Evolutionary conservation across 2,797 vertebrate genomes (phyloP).

Genomic region (Linurgus olivaceus): DNA sequence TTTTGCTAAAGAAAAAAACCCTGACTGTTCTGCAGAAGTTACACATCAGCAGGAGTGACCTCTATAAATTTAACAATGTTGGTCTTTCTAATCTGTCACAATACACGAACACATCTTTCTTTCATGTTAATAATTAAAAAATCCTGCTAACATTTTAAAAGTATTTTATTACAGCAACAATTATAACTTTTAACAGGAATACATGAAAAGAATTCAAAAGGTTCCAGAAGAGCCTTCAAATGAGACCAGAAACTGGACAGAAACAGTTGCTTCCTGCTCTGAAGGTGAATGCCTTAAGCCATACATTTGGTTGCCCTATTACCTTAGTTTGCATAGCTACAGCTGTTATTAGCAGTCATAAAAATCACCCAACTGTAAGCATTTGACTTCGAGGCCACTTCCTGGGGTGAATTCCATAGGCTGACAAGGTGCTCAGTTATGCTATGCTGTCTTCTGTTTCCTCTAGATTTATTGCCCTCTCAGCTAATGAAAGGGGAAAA

Average conservation of each 20-base stretch:
- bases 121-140: constrained; percentile 9
- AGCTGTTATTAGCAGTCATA: constrained; percentile 72
- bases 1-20: background rate
- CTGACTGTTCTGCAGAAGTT: background rate
- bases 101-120: background rate
- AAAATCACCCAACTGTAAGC: constrained; percentile 65
- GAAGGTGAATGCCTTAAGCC: constrained; percentile 18
- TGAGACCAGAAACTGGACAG: background rate
- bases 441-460: background rate
- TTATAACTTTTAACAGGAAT: background rate
- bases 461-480: constrained; percentile 1
- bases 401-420: constrained; percentile 31
- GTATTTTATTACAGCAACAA: constrained; percentile 11
- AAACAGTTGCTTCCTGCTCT: background rate
- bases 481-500: background rate
- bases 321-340: constrained; percentile 69
- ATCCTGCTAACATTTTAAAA: background rate
- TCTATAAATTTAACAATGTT: constrained; percentile 1
- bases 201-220: background rate
- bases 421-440: background rate
- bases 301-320: constrained; percentile 47
- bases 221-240: background rate
- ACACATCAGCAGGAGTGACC: background rate
- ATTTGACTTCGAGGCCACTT: constrained; percentile 54
- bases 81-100: background rate